Conservation (phyloP, 1,140 invertebrate genomes). For the Heliconius nattereri region DNA sequence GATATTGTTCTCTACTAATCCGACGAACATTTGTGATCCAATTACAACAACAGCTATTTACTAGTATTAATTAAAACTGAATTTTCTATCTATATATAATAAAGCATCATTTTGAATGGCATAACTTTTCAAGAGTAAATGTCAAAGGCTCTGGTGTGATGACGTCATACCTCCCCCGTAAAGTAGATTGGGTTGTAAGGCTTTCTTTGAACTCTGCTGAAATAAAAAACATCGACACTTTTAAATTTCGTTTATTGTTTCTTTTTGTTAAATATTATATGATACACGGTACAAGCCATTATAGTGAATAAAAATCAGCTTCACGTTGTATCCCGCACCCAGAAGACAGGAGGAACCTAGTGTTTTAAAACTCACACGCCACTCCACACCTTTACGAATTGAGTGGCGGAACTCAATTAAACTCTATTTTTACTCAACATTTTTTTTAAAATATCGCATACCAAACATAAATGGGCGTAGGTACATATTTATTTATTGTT, state of each 20-base stretch:
- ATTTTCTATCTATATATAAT: neutral
- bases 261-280: neutral
- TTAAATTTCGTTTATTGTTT: neutral
- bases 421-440: no score
- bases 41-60: constrained; percentile 26
- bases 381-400: no score
- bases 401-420: no score
- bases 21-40: constrained; percentile 41
- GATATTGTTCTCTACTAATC: constrained; percentile 38
- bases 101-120: constrained; percentile 22
- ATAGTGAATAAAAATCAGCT: no score
- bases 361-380: no score
- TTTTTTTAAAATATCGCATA: no score
- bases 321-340: no score
- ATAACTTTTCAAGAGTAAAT: constrained; percentile 25
- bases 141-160: constrained; percentile 31
- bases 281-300: no score
- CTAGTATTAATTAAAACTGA: constrained; percentile 6
- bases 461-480: no score
- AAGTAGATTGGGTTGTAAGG: constrained; percentile 29
- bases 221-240: neutral
- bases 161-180: constrained; percentile 35
- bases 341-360: no score
- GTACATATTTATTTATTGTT: no score
- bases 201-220: constrained; percentile 29